Conservation (phyloP, 37 sponge, comb jelly and placozoan species). For the Corticium candelabrum region DNA sequence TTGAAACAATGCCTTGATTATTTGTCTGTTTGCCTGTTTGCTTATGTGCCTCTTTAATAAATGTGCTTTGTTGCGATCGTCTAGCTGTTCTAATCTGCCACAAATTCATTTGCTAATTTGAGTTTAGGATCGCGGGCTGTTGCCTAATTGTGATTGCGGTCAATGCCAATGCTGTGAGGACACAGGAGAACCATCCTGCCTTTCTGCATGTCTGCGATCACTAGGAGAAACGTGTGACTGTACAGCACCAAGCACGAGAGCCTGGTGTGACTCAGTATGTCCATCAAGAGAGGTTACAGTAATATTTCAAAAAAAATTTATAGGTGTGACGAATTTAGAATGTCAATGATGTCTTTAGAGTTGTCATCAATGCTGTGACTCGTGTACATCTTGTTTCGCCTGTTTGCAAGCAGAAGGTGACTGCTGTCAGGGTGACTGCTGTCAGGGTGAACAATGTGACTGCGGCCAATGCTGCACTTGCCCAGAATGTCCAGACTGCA, state of each 20-base stretch:
- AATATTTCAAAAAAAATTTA: too few relatives aligned
- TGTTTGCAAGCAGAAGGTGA: background rate
- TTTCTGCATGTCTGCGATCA: background rate
- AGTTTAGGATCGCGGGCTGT: background rate
- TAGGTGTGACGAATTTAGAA: too few relatives aligned
- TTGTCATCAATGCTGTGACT: background rate
- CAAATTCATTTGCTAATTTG: too few relatives aligned
- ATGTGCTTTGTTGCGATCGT: too few relatives aligned
- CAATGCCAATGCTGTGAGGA: background rate
- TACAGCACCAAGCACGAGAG: slow-evolving; percentile 1
- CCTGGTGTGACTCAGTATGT: background rate
- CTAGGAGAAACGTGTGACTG: slow-evolving; percentile 1
- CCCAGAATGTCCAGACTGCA: background rate
- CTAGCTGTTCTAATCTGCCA: too few relatives aligned
- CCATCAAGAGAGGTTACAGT: background rate
- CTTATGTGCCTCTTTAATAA: too few relatives aligned
- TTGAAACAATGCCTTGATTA: too few relatives aligned
- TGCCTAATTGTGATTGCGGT: background rate
- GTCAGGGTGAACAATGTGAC: background rate
- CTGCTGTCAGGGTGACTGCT: background rate
- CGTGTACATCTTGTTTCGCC: too few relatives aligned
- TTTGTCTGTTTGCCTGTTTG: too few relatives aligned
- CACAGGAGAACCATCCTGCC: background rate
- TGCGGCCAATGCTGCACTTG: background rate
- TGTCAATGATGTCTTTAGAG: too few relatives aligned